Evolutionary conservation across 2,797 vertebrate species (phyloP), one percentile per base, ranked within the genome.

Genomic region (Myiotriccus ornatus): DNA sequence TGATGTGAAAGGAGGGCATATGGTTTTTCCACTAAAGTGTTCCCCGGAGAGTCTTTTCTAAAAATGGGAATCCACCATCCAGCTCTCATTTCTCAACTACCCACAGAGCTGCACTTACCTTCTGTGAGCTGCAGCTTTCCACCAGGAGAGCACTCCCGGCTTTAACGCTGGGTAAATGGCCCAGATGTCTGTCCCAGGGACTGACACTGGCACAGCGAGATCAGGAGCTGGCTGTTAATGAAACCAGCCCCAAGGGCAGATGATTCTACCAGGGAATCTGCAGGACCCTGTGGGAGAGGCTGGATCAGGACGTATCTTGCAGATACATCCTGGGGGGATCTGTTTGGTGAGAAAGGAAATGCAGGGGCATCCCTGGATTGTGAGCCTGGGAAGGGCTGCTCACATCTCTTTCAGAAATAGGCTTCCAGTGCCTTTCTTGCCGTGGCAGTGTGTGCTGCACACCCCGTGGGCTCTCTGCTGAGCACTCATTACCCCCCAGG

Each of bases 31-130:
- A 59, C 71, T 56, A 0, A 74, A 87, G 43, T 3, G 22, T 16
- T 95, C 93, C 92, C 71, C 57, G 60, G 84, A 75, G 84, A 56
- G 75, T 35, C 63, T 84, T 90, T 93, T 67, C 84, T 39, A 4
- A 91, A 91, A 87, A 85, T 49, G 59, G 62, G 69, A 67, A 81
- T 84, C 76, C 46, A 32, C 73, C 57, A 85, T 44, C 82, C 76
- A 22, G 82, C 65, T 92, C 84, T 92, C 59, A 4, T 87, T 73
- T 92, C 69, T 75, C 84, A 84, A 0, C 84, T 34, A 7, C 57
- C 49, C 0, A 0, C 41, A 35, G 60, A 83, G 81, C 89, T 75
- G 86, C 64, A 19, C 79, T 76, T 52, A 28, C 18, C 49, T 55
- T 50, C 9, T 47, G 56, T 35, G 34, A 81, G 87, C 84, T 78